These are phyloP conservation scores for Apamea monoglypha DNA, from an alignment of 2,888 invertebrate genomes.

Conservation along the genomic window DNA sequence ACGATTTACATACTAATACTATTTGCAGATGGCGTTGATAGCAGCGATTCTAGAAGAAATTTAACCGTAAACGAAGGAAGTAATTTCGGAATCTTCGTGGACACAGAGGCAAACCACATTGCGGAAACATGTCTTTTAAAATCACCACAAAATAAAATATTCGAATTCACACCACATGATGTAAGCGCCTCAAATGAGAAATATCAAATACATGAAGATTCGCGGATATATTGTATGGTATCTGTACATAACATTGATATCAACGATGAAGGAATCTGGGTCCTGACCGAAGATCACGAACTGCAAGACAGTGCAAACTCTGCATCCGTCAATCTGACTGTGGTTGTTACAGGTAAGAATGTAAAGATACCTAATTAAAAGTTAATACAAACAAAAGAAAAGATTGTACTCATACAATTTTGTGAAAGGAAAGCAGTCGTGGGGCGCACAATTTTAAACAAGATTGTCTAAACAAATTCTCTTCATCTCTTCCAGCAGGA, in stretches of 20 bases:
- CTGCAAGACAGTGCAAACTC: background rate
- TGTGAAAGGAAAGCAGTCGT: no score
- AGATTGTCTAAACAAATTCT: background rate
- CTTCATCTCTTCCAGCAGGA: background rate
- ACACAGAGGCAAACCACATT: background rate
- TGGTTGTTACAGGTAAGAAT: constrained; percentile 39
- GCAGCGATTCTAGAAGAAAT: background rate
- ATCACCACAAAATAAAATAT: constrained; percentile 12
- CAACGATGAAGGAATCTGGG: constrained; percentile 50
- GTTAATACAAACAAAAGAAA: background rate
- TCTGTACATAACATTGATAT: constrained; percentile 19
- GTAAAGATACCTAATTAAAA: background rate
- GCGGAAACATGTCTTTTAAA: constrained; percentile 23
- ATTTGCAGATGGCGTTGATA: constrained; percentile 29
- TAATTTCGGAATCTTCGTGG: background rate
- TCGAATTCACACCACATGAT: constrained; percentile 28
- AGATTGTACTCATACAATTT: background rate
- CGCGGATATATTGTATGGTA: background rate
- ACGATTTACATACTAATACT: background rate
- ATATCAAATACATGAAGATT: constrained; percentile 10
- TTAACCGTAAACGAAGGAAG: background rate
- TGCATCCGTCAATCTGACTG: constrained; percentile 7
- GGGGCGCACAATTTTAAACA: background rate
- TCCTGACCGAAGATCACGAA: constrained; percentile 25
- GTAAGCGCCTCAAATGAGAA: constrained; percentile 7